Conservation (phyloP, 2,888 invertebrate genomes). For the Nematopogon swammerdamellus region DNA sequence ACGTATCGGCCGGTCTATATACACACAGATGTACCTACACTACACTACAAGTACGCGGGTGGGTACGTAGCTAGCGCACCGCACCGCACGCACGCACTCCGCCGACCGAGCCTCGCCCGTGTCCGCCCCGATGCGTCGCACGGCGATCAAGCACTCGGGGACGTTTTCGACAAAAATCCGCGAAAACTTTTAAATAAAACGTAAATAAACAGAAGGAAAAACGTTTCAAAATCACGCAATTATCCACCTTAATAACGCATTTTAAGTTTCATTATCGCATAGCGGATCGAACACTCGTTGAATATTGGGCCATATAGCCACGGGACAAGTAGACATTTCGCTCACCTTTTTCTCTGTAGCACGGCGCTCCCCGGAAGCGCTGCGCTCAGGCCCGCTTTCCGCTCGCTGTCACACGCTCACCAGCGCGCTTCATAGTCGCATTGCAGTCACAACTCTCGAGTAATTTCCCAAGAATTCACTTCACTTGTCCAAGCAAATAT, state of each 20-base stretch:
- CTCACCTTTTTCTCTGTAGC: constrained; percentile 44
- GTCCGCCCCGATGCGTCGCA: not conserved
- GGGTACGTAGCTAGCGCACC: constrained; percentile 31
- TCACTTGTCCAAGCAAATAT: constrained; percentile 55
- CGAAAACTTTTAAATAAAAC: constrained; percentile 54
- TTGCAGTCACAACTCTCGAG: constrained; percentile 52
- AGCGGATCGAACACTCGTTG: constrained; percentile 59
- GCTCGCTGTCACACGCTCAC: constrained; percentile 30
- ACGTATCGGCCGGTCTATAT: constrained; percentile 1
- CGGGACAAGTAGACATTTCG: constrained; percentile 48
- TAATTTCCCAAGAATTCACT: constrained; percentile 48
- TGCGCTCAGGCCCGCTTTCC: constrained; percentile 22
- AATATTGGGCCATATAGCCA: constrained; percentile 60
- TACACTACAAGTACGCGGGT: constrained; percentile 18
- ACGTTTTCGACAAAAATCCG: constrained; percentile 34
- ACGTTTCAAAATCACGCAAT: constrained; percentile 47
- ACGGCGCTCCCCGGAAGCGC: constrained; percentile 10
- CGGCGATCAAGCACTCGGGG: not conserved
- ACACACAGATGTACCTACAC: constrained; percentile 16
- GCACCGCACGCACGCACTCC: constrained; percentile 1
- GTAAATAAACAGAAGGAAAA: constrained; percentile 55
- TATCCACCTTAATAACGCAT: constrained; percentile 60
- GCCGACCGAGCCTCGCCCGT: not conserved
- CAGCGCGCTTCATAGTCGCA: constrained; percentile 43
- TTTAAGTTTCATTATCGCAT: constrained; percentile 61